phyloP scores from a whole-genome alignment of 2,797 vertebrate genomes.

The Micromesistius poutassou region DNA sequence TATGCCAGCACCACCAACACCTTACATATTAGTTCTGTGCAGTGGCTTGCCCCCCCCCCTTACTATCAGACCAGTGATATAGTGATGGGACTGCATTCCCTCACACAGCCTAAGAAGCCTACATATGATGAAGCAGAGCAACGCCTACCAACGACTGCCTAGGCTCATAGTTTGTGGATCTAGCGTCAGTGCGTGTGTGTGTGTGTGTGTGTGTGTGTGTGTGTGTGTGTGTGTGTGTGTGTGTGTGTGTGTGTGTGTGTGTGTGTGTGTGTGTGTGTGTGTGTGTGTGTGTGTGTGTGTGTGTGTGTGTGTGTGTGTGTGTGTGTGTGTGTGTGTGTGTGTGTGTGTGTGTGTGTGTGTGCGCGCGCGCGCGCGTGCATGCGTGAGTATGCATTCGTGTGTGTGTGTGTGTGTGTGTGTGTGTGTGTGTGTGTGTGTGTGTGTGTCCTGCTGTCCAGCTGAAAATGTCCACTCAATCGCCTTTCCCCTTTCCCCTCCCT shows the following conservation, averaged over 20 bases:
- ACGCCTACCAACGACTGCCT: conserved; percentile 33
- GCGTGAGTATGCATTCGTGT: conserved; percentile 3
- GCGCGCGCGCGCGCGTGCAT: conserved; percentile 3
- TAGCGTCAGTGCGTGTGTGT: conserved; percentile 19
- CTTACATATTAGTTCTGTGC: not conserved
- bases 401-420: not conserved
- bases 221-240: not conserved
- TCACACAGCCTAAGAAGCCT: conserved; percentile 12
- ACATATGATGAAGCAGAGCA: conserved; percentile 32
- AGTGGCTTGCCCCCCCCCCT: not conserved
- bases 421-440: not conserved
- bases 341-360: conserved; percentile 5
- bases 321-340: not conserved
- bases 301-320: conserved; percentile 10
- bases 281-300: not conserved
- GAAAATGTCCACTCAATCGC: conserved; percentile 55
- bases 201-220: conserved; percentile 11
- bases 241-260: conserved; percentile 5
- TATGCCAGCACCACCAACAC: not conserved
- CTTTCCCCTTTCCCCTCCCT: conserved; percentile 10
- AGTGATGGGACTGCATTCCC: conserved; percentile 14
- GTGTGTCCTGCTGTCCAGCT: conserved; percentile 52
- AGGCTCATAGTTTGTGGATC: conserved; percentile 43
- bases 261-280: not conserved
- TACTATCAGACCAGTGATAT: not conserved